Conservation (phyloP, 2,888 invertebrate genomes). For the Pheosia tremula region DNA sequence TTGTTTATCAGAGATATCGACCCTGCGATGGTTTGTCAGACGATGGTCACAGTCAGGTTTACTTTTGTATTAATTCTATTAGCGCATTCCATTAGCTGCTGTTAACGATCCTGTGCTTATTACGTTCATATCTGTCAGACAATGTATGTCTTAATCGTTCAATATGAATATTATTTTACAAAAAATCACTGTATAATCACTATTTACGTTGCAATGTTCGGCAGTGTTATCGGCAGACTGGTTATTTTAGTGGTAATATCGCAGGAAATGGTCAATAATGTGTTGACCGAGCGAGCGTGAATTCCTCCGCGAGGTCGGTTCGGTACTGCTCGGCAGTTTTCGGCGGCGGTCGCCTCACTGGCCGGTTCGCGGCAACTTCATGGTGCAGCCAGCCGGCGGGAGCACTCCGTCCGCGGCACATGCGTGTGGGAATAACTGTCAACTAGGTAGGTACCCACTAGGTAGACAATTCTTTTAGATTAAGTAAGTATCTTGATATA, state of each 20-base stretch:
- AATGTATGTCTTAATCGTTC: conserved; percentile 44
- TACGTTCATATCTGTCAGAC: conserved; percentile 59
- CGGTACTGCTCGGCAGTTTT: conserved; percentile 75
- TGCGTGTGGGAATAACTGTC: conserved; percentile 7
- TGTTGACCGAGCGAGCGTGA: conserved; percentile 65
- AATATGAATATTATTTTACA: conserved; percentile 55
- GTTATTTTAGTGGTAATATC: conserved; percentile 59
- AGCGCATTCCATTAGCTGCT: conserved; percentile 54
- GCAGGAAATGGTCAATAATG: conserved; percentile 77
- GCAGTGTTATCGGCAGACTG: conserved; percentile 56
- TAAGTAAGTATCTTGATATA: too few species aligned
- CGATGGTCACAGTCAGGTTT: conserved; percentile 22
- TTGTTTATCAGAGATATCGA: conserved; percentile 34
- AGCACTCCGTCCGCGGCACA: conserved; percentile 1
- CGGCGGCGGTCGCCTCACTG: conserved; percentile 53
- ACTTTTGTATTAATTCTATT: conserved; percentile 55
- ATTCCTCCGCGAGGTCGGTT: conserved; percentile 59
- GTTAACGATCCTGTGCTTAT: conserved; percentile 53
- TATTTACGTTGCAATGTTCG: conserved; percentile 47
- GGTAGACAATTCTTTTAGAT: too few species aligned
- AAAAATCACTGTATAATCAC: conserved; percentile 58
- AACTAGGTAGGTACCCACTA: not conserved
- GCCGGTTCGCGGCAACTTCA: conserved; percentile 54
- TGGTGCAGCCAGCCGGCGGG: conserved; percentile 14
- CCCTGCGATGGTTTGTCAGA: conserved; percentile 26